phyloP scores from a whole-genome alignment of 2,888 invertebrate genomes.

The Vesta saturnalis region DNA sequence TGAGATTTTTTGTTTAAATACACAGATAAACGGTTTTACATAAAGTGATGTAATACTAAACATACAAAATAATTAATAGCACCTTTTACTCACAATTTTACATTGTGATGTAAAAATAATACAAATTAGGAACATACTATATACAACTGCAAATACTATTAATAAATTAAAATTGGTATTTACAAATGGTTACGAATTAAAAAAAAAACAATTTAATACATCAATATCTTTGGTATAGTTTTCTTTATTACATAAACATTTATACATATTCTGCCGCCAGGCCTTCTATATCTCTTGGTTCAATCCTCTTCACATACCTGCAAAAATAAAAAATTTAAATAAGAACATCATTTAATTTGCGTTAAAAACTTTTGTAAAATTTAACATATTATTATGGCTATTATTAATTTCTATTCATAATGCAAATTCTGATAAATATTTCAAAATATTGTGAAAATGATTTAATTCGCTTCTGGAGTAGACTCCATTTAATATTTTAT shows the following conservation, averaged over 20 bases:
- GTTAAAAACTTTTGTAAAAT: too few relatives aligned
- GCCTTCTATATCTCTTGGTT: constrained; percentile 10
- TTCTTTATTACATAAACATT: constrained; percentile 12
- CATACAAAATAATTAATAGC: constrained; percentile 29
- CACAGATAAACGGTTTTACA: not conserved
- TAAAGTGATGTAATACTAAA: not conserved
- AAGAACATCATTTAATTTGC: too few relatives aligned
- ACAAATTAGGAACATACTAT: constrained; percentile 14
- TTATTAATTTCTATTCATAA: too few relatives aligned
- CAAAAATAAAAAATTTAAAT: constrained; percentile 13
- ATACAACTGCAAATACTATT: constrained; percentile 20
- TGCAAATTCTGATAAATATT: too few relatives aligned
- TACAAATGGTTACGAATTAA: constrained; percentile 25
- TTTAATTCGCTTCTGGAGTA: too few relatives aligned
- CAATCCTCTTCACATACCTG: not conserved
- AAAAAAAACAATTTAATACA: constrained; percentile 28
- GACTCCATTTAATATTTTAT: too few relatives aligned
- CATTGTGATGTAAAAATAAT: not conserved
- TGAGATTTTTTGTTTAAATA: constrained; percentile 37
- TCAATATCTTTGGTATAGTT: constrained; percentile 39
- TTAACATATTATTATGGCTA: too few relatives aligned
- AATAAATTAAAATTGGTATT: constrained; percentile 28
- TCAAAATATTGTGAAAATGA: too few relatives aligned
- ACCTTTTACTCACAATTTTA: constrained; percentile 17
- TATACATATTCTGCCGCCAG: constrained; percentile 14